Evolutionary conservation across 2,888 invertebrate species (phyloP).

Genomic region (Metalampra italica): DNA sequence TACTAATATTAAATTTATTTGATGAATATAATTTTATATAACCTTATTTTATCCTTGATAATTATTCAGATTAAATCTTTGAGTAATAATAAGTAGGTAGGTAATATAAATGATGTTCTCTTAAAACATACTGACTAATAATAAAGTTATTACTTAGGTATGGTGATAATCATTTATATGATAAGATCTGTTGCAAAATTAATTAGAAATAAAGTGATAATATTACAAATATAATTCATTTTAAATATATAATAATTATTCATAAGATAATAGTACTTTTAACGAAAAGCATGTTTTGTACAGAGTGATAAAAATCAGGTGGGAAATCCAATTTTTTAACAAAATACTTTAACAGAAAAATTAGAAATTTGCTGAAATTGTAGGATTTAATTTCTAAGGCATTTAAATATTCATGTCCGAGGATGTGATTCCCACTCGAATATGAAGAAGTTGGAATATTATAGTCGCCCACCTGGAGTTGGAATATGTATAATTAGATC

Average conservation of each 20-base stretch:
- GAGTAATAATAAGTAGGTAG: constrained; percentile 46
- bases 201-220: constrained; percentile 30
- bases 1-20: constrained; percentile 3
- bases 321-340: neutral
- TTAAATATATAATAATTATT: neutral
- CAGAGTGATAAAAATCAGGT: neutral
- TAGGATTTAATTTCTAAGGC: too few relatives aligned
- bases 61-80: constrained; percentile 19
- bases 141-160: constrained; percentile 45
- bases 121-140: constrained; percentile 59
- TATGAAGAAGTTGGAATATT: too few relatives aligned
- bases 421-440: too few relatives aligned
- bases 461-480: neutral
- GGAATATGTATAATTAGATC: constrained; percentile 2
- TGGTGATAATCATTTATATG: constrained; percentile 56
- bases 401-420: too few relatives aligned
- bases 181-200: constrained; percentile 64
- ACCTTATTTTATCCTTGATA: constrained; percentile 13
- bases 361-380: neutral
- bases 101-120: constrained; percentile 49
- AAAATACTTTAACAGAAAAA: neutral
- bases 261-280: neutral
- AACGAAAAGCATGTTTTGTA: too few relatives aligned
- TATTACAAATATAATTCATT: constrained; percentile 14
- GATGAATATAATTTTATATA: constrained; percentile 15